Percentiles rank a stretch among this genome's conserved stretches.
Evolutionary conservation across 2,797 vertebrate species (phyloP).

Genomic region (Pseudopleuronectes americanus): DNA sequence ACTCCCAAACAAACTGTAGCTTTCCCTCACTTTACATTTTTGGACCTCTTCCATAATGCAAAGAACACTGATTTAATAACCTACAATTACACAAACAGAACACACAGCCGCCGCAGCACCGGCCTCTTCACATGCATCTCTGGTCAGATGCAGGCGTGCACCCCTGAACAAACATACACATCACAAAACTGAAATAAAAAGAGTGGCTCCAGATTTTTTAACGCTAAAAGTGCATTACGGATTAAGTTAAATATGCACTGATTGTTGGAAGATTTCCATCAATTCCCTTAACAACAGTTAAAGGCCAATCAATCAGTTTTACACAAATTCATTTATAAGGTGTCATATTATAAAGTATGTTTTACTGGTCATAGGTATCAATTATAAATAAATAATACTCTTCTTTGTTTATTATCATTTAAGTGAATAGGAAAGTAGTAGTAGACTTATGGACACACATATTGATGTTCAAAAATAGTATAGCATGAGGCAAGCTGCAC

Average conservation of each 20-base stretch:
- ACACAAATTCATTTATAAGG: not conserved
- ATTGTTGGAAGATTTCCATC: not conserved
- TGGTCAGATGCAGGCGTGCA: conserved; percentile 10
- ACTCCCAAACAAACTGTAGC: conserved; percentile 22
- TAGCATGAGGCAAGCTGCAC: conserved; percentile 1
- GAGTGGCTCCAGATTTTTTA: conserved; percentile 1
- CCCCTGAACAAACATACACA: conserved; percentile 12
- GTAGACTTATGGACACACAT: not conserved
- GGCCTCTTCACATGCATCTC: not conserved
- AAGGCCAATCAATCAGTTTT: too few relatives aligned
- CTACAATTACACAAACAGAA: conserved; percentile 19
- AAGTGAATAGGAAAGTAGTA: not conserved
- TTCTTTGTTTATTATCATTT: not conserved
- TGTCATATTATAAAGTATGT: not conserved
- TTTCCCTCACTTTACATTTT: conserved; percentile 12
- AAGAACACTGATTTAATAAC: conserved; percentile 17
- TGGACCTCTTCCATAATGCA: conserved; percentile 8
- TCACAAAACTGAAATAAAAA: not conserved
- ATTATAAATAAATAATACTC: not conserved
- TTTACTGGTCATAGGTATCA: not conserved
- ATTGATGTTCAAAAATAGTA: not conserved
- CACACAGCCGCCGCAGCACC: not conserved
- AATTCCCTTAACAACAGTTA: not conserved
- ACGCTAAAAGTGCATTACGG: not conserved
- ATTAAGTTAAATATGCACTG: not conserved